Evolutionary conservation across 2,797 vertebrate species (phyloP), one percentile per base, ranked within the genome.

Genomic region (Loriculus beryllinus): DNA sequence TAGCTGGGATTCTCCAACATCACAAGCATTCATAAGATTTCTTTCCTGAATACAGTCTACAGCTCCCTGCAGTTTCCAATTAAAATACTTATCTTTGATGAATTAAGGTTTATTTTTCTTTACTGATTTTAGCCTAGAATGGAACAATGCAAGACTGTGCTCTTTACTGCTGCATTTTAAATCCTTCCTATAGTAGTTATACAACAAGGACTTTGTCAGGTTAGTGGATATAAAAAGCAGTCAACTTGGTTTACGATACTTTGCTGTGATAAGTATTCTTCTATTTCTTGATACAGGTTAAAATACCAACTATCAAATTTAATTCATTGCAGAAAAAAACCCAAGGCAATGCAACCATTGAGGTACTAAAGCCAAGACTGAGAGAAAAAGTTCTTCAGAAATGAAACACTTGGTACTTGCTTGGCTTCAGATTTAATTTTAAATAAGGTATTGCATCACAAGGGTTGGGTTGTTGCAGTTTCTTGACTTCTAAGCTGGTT

Each of bases 51-150:
- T 49, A 37, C 26, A 70, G 5, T 57, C 60, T 90, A 77, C 17
- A 86, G 19, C n/a, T 93, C 69, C 60, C 47, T 63, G 77, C 33
- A 70, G 64, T 92, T 90, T 85, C 64, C 62, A 86, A 14, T 87
- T 49, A 92, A 82, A 90, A 88, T 47, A 59, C 31, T 48, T 62
- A 67, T 35, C 56, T 94, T 93, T 90, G 80, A 88, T 93, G 59
- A 90, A 78, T 28, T 77, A 40, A 26, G 20, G 64, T 88, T 94
- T 94, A 59, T 92, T 93, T 95, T 93, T 79, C 49, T 87, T 91
- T 71, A 57, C 10, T 28, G 42, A 35, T 82, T 56, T 60, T 81
- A 65, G 64, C 35, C 57, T 56, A 39, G 40, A 82, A 70, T 70
- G 62, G 19, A 82, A 91, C 70, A 82, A 88, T 86, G 71, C 40